A percentile compares a stretch with the other conserved stretches of the same genome.
Conservation (phyloP, 2,888 invertebrate species). For the Pammene aurita region DNA sequence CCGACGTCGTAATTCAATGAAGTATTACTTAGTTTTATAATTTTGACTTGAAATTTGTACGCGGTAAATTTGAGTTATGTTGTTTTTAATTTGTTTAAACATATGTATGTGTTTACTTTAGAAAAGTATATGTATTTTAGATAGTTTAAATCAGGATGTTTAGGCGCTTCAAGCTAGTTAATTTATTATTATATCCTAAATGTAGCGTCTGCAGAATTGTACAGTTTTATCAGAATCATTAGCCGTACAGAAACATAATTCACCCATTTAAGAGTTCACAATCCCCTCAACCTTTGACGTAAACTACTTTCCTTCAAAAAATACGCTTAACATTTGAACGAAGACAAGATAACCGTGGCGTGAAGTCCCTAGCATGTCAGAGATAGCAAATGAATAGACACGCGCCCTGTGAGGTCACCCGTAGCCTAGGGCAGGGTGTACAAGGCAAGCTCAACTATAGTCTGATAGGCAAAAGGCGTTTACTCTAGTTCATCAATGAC, state of each 20-base stretch:
- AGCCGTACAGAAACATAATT: not conserved
- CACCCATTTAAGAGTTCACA: slow-evolving; percentile 13
- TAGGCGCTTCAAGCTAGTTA: no score
- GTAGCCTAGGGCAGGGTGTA: slow-evolving; percentile 33
- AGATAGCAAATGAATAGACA: slow-evolving; percentile 43
- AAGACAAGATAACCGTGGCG: slow-evolving; percentile 34
- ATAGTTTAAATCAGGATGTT: no score
- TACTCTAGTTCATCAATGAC: not conserved
- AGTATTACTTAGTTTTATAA: no score
- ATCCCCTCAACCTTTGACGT: slow-evolving; percentile 15
- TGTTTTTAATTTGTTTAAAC: no score
- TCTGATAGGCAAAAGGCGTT: not conserved
- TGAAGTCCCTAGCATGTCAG: slow-evolving; percentile 38
- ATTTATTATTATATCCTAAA: not conserved
- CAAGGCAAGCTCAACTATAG: not conserved
- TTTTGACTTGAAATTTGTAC: no score
- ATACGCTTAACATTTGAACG: slow-evolving; percentile 21
- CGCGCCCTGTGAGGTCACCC: slow-evolving; percentile 41
- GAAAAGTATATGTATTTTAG: no score
- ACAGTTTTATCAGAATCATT: not conserved
- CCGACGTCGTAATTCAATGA: no score
- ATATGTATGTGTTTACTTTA: no score
- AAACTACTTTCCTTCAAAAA: slow-evolving; percentile 18
- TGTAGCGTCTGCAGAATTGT: not conserved
- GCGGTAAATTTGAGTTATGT: no score